Evolutionary conservation across 2,797 vertebrate species (phyloP).

Genomic region (Steatocranus sp.): DNA sequence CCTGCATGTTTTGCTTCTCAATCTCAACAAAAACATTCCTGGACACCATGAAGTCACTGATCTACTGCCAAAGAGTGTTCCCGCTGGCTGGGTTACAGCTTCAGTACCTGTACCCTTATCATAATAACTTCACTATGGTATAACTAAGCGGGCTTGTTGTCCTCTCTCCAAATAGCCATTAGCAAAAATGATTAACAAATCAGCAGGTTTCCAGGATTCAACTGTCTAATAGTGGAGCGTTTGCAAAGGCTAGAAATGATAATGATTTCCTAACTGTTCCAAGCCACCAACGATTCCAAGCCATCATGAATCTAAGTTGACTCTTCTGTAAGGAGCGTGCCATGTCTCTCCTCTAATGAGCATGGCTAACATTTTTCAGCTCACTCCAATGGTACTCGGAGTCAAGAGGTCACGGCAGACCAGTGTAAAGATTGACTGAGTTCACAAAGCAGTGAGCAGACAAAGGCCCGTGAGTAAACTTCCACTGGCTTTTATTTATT

Average conservation of each 20-base stretch:
- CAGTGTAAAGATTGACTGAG: slow-evolving; percentile 76
- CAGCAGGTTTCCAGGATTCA: slow-evolving; percentile 15
- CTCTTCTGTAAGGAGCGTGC: background rate
- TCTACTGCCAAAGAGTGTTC: slow-evolving; percentile 44
- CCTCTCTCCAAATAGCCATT: slow-evolving; percentile 19
- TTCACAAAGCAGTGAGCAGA: slow-evolving; percentile 65
- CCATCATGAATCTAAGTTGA: background rate
- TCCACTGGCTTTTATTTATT: slow-evolving; percentile 65
- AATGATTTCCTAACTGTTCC: background rate
- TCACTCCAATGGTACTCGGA: slow-evolving; percentile 39
- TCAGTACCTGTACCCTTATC: slow-evolving; percentile 33
- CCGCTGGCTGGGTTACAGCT: slow-evolving; percentile 30
- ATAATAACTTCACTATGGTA: slow-evolving; percentile 39
- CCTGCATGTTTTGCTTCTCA: slow-evolving; percentile 12
- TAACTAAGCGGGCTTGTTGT: slow-evolving; percentile 7
- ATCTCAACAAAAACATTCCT: slow-evolving; percentile 31
- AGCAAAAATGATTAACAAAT: slow-evolving; percentile 11
- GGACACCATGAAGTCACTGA: slow-evolving; percentile 31
- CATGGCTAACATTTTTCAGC: slow-evolving; percentile 16
- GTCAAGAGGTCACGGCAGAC: slow-evolving; percentile 71
- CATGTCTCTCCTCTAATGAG: background rate
- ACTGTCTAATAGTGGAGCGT: background rate
- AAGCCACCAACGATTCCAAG: background rate
- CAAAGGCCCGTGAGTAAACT: slow-evolving; percentile 76
- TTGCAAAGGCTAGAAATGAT: background rate